A percentile compares a stretch with the other conserved stretches of the same genome.
phyloP scores from a whole-genome alignment of 2,888 invertebrate species.

The Alviniconcha strummeri region DNA sequence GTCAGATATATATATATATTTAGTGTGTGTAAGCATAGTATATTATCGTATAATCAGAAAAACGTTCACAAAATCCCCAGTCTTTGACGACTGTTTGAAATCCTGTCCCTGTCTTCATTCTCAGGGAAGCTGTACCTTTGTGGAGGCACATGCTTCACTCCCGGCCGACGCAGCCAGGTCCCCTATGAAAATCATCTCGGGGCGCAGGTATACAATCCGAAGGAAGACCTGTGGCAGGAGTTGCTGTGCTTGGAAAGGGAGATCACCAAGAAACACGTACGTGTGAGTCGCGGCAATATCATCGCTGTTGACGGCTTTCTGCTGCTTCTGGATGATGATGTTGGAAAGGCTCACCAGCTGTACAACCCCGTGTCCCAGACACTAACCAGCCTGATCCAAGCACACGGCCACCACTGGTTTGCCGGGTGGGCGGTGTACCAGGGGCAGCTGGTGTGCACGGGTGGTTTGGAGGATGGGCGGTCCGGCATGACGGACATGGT shows the following conservation, averaged over 20 bases:
- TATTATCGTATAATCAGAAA: no score
- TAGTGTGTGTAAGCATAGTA: no score
- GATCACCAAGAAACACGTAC: slow-evolving; percentile 18
- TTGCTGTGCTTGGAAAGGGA: slow-evolving; percentile 25
- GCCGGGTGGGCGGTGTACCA: slow-evolving; percentile 33
- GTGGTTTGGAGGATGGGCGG: slow-evolving; percentile 32
- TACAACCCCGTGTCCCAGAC: slow-evolving; percentile 38
- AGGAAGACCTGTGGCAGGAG: slow-evolving; percentile 36
- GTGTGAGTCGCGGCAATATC: slow-evolving; percentile 27
- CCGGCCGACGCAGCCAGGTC: neutral
- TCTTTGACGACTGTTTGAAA: no score
- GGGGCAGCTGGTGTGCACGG: slow-evolving; percentile 33
- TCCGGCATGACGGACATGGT: slow-evolving; percentile 37
- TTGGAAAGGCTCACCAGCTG: slow-evolving; percentile 31
- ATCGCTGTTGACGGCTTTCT: slow-evolving; percentile 34
- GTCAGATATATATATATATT: no score
- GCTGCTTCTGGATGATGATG: slow-evolving; percentile 29
- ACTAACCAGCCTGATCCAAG: slow-evolving; percentile 22
- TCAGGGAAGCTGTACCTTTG: slow-evolving; percentile 35
- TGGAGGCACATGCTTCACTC: slow-evolving; percentile 33
- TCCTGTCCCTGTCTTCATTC: neutral
- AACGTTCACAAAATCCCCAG: no score
- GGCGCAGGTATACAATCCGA: slow-evolving; percentile 34
- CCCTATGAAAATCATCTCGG: slow-evolving; percentile 27
- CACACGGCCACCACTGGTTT: slow-evolving; percentile 39